Base-by-base conservation (phyloP, 2,888 invertebrate genomes). In the Leucoptera coffeella region DNA sequence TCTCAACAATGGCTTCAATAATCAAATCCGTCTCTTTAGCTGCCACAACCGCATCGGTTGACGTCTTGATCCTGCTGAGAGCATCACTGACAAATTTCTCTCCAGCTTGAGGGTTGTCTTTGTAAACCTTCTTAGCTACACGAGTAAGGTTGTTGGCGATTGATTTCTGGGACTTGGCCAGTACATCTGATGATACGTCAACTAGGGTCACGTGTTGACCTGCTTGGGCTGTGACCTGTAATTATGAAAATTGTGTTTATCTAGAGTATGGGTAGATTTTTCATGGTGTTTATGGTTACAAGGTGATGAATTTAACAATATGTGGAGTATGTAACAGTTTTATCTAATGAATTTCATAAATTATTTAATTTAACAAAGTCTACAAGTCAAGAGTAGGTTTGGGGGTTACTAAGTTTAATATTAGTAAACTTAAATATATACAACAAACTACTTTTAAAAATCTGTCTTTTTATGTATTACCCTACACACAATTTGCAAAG, bases 1-100 rank as follows among this genome's bases (percentile, higher is more conserved):
- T 89, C 52, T 92, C 91, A 6, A 90, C 79, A 43, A 91, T 85
- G 6, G 91, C 91, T 59, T 92, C 91, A 9, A 92, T 77, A 3
- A 91, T 82, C 29, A 91, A 52, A 54, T 89, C 86, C 5, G 82
- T 67, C 12, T 74, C 59, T 47, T 77, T 74, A 0, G 81, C 82
- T 9, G 80, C 74, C 19, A 67, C 73, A 2, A 57, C 56, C 2
- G 82, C 49, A 43, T 82, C 74, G 0, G 82, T 78, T 1, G 77
- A 67, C 2, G 75, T 75, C 32, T 71, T 73, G 26, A 91, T 69
- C 22, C 78, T 73, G 4, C 57, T 56, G 33, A 82, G 44, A 0
- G 84, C 69, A 11, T 80, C 77, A 0, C 64, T 44, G 5, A 87
- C 65, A 45, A 86, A 89, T 39, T 77, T 76, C 33, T 81, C 74